These are phyloP conservation scores for Mamestra configurata DNA, from an alignment of 1,140 invertebrate species.

Conservation along the genomic window DNA sequence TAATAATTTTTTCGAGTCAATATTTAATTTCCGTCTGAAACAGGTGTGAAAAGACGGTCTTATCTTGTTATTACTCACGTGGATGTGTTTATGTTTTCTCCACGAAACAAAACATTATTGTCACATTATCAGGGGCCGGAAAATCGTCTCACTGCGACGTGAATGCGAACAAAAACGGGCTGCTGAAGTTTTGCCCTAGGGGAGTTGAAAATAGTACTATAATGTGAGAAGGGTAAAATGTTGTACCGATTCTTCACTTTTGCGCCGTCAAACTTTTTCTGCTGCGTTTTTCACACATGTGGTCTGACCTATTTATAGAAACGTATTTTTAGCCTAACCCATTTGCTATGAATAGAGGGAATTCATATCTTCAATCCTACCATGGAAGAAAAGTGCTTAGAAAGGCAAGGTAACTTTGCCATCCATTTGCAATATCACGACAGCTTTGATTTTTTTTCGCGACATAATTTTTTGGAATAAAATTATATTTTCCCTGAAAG, in stretches of 20 bases:
- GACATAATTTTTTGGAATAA: too few species aligned
- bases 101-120: not conserved
- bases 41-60: not conserved
- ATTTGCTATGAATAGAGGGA: not conserved
- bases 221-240: slow-evolving; percentile 22
- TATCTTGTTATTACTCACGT: not conserved
- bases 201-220: slow-evolving; percentile 15
- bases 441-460: too few species aligned
- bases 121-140: not conserved
- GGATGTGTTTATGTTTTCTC: not conserved
- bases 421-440: too few species aligned
- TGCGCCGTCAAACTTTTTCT: not conserved
- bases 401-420: too few species aligned
- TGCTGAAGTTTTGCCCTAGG: not conserved
- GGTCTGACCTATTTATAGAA: slow-evolving; percentile 4
- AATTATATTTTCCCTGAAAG: too few species aligned
- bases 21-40: too few species aligned
- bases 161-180: not conserved
- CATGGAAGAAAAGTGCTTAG: too few species aligned
- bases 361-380: not conserved
- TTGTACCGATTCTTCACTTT: slow-evolving; percentile 13
- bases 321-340: not conserved
- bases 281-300: not conserved
- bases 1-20: too few species aligned
- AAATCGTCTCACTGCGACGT: not conserved